These are phyloP conservation scores for Tanytarsus gracilentus DNA, from an alignment of 2,888 invertebrate species.

Conservation along the genomic window DNA sequence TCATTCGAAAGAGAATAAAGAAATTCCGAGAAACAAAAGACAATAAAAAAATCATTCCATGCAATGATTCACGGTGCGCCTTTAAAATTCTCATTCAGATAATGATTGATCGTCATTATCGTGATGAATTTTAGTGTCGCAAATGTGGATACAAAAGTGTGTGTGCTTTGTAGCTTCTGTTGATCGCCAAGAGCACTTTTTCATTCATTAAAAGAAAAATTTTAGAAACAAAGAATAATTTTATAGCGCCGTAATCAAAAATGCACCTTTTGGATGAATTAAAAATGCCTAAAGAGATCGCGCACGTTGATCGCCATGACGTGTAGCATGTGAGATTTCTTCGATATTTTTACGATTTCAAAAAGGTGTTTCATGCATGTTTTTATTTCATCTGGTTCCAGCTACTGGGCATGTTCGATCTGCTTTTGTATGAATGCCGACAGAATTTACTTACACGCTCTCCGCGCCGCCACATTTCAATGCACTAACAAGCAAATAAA, in stretches of 20 bases:
- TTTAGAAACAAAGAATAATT: not conserved
- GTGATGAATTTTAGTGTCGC: not conserved
- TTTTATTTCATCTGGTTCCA: not conserved
- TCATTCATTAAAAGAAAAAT: conserved; percentile 12
- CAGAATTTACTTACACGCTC: not conserved
- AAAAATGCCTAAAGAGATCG: conserved; percentile 11
- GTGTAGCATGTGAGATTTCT: conserved; percentile 16
- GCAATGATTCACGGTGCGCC: conserved; percentile 12
- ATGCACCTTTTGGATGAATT: not conserved
- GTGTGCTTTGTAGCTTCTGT: conserved; percentile 2
- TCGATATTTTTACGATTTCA: not conserved
- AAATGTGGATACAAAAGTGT: no score
- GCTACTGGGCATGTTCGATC: conserved; percentile 24
- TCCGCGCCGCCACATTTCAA: not conserved
- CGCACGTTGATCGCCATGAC: conserved; percentile 14
- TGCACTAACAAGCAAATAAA: conserved; percentile 21
- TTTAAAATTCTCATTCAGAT: not conserved
- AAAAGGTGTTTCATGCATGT: conserved; percentile 23
- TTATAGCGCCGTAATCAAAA: conserved; percentile 9
- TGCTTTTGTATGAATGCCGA: not conserved
- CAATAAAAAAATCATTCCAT: conserved; percentile 6
- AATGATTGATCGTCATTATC: conserved; percentile 6
- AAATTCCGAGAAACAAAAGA: not conserved
- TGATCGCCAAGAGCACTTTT: not conserved
- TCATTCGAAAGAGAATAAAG: not conserved